Base-by-base conservation (phyloP, 2,797 vertebrate species). In the Potorous gilbertii region DNA sequence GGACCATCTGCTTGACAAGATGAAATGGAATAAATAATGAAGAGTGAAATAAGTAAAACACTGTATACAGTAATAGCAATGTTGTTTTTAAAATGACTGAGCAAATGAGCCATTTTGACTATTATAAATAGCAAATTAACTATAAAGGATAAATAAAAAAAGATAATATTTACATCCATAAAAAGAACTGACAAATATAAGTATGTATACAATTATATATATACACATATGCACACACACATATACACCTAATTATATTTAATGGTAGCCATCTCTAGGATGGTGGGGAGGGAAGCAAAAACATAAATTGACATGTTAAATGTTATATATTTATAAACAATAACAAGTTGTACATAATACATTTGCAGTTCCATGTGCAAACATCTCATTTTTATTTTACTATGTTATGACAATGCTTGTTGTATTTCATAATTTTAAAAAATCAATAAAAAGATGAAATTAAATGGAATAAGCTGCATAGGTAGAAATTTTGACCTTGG, bases 261-360 rank as follows among this genome's bases (percentile, higher is more conserved):
- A 74, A 74, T 74, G 16, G 1, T 74, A 74, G 16, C 18, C 66
- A 74, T 40, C 5, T 74, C 16, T 21, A 74, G 1, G n/a, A n/a
- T 21, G 16, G n/a, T 6, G 6, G 6, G 0, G 16, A 4, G 16
- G 1, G 3, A 40, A 62, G 11, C 3, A 11, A 40, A 40, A 4
- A 62, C 34, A n/a, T 14, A 66, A 74, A 40, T 40, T 10, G 1
- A 9, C n/a, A 40, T n/a, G 62, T 18, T 66, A n/a, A 66, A 34
- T n/a, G 16, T 66, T 66, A n/a, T n/a, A n/a, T 66, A 66, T n/a
- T n/a, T 66, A 5, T n/a, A 66, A 16, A 4, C 12, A 62, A 62
- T 62, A 62, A 4, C 31, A 62, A 62, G 4, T 34, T 5, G 31
- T 34, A 62, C 31, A 34, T 16, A 62, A 62, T 34, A 62, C 0